These are phyloP conservation scores for Hyles lineata DNA, from an alignment of 2,888 invertebrate genomes.

Conservation along the genomic window DNA sequence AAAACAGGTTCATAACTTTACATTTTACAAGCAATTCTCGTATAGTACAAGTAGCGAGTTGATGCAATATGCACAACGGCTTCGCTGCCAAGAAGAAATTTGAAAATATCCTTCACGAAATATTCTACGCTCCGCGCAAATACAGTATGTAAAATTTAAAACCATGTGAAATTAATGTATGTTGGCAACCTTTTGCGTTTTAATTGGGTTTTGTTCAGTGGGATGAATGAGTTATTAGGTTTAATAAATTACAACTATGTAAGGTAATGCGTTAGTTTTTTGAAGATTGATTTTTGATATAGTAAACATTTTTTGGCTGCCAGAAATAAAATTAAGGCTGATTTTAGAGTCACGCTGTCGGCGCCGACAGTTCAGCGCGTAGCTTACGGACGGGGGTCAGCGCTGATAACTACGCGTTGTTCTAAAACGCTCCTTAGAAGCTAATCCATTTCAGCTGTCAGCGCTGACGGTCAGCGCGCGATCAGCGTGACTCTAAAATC, in stretches of 20 bases:
- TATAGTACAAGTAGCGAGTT: slow-evolving; percentile 2
- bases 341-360: no score
- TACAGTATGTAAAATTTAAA: slow-evolving; percentile 50
- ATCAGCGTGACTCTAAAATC: no score
- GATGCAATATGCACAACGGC: slow-evolving; percentile 28
- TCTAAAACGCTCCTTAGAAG: no score
- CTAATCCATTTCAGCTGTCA: no score
- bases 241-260: background rate
- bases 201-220: background rate
- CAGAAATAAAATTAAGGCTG: no score
- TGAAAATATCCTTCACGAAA: slow-evolving; percentile 33
- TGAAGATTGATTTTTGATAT: no score
- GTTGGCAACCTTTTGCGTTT: slow-evolving; percentile 16
- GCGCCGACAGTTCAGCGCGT: no score
- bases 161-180: slow-evolving; percentile 48
- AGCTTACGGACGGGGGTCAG: no score
- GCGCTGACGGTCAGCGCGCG: no score
- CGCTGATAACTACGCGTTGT: no score
- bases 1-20: slow-evolving; percentile 44
- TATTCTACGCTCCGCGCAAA: slow-evolving; percentile 48
- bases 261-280: no score
- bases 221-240: background rate
- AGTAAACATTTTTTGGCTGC: no score
- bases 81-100: slow-evolving; percentile 26
- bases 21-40: slow-evolving; percentile 40